Conservation (phyloP, 2,113 vertebrate species). For the Cyphomyrus plagiostoma region DNA sequence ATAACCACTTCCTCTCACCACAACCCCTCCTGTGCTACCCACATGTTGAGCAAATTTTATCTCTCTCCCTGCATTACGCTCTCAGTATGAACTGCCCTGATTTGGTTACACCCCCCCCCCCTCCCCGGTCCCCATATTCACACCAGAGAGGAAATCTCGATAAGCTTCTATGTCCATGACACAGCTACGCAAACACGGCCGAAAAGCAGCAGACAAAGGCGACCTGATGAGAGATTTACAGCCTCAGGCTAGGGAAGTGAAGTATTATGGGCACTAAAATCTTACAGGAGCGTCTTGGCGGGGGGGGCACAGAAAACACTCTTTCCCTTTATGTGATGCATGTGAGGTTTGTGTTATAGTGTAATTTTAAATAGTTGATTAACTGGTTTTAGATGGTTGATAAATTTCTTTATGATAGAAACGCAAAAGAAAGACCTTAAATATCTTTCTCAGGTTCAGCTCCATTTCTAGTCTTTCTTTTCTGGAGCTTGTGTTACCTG, state of each 20-base stretch:
- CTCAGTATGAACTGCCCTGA: background rate
- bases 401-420: background rate
- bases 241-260: background rate
- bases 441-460: background rate
- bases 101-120: background rate
- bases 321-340: background rate
- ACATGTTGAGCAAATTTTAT: background rate
- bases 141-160: background rate
- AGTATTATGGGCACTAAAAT: background rate
- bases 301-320: no score
- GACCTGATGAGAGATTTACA: conserved; percentile 1
- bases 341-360: background rate
- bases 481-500: background rate
- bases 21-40: background rate
- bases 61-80: background rate
- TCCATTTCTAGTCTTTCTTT: background rate
- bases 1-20: background rate
- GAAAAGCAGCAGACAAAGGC: background rate
- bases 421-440: background rate
- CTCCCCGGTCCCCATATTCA: background rate
- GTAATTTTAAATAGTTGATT: background rate
- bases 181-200: conserved; percentile 4
- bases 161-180: conserved; percentile 4
- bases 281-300: no score
- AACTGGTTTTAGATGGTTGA: background rate